Percentiles rank a stretch among this genome's conserved stretches.
Evolutionary conservation across 2,113 vertebrate genomes (phyloP).

Genomic region (Zapornia atra): DNA sequence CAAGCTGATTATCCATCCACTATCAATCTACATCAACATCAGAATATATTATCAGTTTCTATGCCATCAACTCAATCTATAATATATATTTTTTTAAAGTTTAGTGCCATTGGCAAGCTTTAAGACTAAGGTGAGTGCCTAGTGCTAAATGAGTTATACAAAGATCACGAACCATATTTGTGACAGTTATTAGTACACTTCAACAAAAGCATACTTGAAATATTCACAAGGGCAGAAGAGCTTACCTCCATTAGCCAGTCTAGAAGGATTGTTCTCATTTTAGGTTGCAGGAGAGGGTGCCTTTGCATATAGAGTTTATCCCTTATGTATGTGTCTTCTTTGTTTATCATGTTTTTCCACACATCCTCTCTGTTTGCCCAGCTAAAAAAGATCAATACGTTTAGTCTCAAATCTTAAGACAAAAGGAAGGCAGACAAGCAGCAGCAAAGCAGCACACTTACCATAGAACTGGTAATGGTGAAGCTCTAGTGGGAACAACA

Average conservation of each 20-base stretch:
- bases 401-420: background rate
- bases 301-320: slow-evolving; percentile 87
- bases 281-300: slow-evolving; percentile 92
- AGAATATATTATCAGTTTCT: background rate
- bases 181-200: background rate
- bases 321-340: slow-evolving; percentile 85
- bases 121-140: background rate
- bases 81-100: background rate
- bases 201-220: background rate
- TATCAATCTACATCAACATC: background rate
- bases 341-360: slow-evolving; percentile 92
- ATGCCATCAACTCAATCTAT: background rate
- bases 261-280: slow-evolving; percentile 92
- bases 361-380: slow-evolving; percentile 95
- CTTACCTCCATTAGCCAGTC: slow-evolving; percentile 98
- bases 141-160: background rate
- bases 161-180: background rate
- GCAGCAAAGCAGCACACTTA: slow-evolving; percentile 63
- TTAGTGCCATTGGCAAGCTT: background rate
- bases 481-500: slow-evolving; percentile 76
- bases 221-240: background rate
- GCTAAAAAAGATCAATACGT: slow-evolving; percentile 64
- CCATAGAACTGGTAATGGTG: slow-evolving; percentile 88
- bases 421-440: background rate
- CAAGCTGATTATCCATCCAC: background rate